Percentiles rank a stretch among this genome's conserved stretches.
These are phyloP conservation scores for Liposcelis brunnea DNA, from an alignment of 2,888 invertebrate genomes.

Conservation along the genomic window DNA sequence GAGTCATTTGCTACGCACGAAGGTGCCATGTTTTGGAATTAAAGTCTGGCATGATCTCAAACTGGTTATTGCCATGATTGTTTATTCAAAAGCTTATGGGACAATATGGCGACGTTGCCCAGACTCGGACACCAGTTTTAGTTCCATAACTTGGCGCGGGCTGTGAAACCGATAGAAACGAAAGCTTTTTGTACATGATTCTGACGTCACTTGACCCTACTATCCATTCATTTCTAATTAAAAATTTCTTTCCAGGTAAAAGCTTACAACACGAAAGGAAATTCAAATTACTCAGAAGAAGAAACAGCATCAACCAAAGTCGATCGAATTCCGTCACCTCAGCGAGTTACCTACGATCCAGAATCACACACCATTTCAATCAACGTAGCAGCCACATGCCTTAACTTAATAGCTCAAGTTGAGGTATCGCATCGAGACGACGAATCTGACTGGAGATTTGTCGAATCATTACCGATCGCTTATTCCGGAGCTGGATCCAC, in stretches of 20 bases:
- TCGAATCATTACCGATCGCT: conserved; percentile 52
- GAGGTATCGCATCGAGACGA: conserved; percentile 39
- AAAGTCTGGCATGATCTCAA: too few relatives aligned
- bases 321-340: conserved; percentile 62
- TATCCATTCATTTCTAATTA: too few relatives aligned
- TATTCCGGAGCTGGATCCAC: conserved; percentile 47
- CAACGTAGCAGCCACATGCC: conserved; percentile 60
- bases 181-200: too few relatives aligned
- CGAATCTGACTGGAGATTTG: conserved; percentile 41
- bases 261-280: conserved; percentile 73
- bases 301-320: conserved; percentile 66
- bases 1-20: too few relatives aligned
- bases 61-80: too few relatives aligned
- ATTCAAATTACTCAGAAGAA: conserved; percentile 74
- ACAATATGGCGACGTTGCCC: too few relatives aligned
- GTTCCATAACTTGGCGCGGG: too few relatives aligned
- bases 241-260: conserved; percentile 57
- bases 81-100: too few relatives aligned
- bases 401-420: conserved; percentile 57
- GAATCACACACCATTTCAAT: conserved; percentile 57
- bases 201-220: too few relatives aligned
- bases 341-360: conserved; percentile 69
- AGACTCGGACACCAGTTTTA: too few relatives aligned
- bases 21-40: too few relatives aligned
- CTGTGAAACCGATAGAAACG: too few relatives aligned